These are phyloP conservation scores for Leptinotarsa lineolata DNA, from an alignment of 1,140 invertebrate species.

Conservation along the genomic window DNA sequence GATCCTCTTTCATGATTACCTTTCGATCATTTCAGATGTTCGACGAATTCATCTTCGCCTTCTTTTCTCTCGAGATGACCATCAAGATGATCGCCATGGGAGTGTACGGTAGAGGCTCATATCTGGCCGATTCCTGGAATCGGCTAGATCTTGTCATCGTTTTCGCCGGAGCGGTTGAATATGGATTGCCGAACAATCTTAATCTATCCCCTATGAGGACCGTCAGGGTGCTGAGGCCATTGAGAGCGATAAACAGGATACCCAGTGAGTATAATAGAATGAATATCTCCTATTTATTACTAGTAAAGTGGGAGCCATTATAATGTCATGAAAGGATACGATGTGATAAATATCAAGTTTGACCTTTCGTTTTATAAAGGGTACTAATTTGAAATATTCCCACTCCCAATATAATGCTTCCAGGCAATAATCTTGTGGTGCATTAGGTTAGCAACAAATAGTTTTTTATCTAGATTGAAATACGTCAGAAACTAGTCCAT, in stretches of 20 bases:
- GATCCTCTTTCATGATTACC: no score
- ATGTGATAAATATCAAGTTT: no score
- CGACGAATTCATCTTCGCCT: constrained; percentile 98
- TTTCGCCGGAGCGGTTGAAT: constrained; percentile 90
- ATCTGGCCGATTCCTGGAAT: constrained; percentile 98
- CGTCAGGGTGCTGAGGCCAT: constrained; percentile 92
- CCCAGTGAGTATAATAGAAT: constrained; percentile 82
- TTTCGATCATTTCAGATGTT: constrained; percentile 72
- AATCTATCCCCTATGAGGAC: constrained; percentile 98
- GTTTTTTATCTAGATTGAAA: no score
- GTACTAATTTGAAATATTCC: no score
- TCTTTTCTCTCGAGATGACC: constrained; percentile 95
- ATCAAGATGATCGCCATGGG: constrained; percentile 99
- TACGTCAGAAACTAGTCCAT: no score
- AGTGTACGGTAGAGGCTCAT: constrained; percentile 91
- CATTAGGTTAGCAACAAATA: no score
- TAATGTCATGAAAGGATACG: no score
- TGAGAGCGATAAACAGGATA: constrained; percentile 98
- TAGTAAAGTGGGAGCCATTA: no score
- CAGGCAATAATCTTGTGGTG: no score
- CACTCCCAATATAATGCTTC: no score
- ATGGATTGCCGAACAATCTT: constrained; percentile 91
- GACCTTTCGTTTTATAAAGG: no score
- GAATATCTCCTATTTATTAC: no score
- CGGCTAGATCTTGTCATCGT: constrained; percentile 98